Evolutionary conservation across 2,113 vertebrate genomes (phyloP), one percentile per base, ranked within the genome.

Genomic region (Nyctibius bracteatus): DNA sequence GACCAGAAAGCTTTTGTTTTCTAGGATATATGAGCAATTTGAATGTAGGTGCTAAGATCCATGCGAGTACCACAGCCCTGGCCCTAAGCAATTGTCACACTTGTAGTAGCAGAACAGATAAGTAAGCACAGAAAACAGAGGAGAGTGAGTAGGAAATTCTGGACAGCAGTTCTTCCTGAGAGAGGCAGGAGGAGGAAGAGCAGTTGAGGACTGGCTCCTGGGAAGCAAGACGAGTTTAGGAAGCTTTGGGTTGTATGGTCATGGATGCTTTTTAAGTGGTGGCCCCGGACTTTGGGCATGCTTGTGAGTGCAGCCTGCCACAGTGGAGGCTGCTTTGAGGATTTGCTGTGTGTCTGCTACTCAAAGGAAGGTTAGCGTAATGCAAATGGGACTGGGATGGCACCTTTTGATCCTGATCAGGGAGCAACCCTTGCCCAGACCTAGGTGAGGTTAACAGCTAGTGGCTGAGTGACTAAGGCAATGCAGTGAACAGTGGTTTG

Each of bases 221-320:
- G 44, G 24, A 63, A 88, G 10, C 18, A 54, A 71, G 39, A 89
- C 12, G 2, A 33, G 6, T 24, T 49, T 35, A 43, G 30, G 49
- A 14, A 92, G 14, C 2, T 73, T 73, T 52, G 28, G 12, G 5
- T 25, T 81, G 9, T 55, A 14, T 15, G 5, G 41, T 51, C n/a
- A 78, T 14, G 7, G 24, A 9, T 70, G 44, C 2, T 68, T 4
- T 65, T 31, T 24, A 85, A 58, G 31, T 19, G 28, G 31, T 37
- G 8, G 3, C 18, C 72, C 28, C 49, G 37, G 25, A 31, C 13
- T 37, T 71, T 1, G 6, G 19, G 10, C 10, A n/a, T 1, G 1
- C 47, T 71, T 82, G 7, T 8, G 7, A 91, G 55, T 12, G 19
- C 30, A 74, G 21, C 19, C 33, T 70, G 68, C 12, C 33, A 51